phyloP scores from a whole-genome alignment of 2,888 invertebrate species.

The Horisme vitalbata region DNA sequence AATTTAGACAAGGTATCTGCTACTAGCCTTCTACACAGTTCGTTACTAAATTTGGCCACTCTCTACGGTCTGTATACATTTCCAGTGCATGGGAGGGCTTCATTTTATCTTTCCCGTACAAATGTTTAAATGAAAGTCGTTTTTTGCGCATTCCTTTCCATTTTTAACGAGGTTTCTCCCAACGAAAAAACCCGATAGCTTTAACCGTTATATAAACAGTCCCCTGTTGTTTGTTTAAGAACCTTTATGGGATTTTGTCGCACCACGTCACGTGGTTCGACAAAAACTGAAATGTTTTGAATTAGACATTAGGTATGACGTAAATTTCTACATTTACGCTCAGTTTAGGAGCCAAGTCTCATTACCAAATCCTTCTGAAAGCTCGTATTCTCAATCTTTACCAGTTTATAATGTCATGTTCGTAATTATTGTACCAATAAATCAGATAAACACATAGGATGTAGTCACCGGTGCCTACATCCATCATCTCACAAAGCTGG shows the following conservation, averaged over 20 bases:
- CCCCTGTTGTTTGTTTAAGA: slow-evolving; percentile 49
- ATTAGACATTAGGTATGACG: slow-evolving; percentile 5
- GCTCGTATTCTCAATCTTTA: too few relatives aligned
- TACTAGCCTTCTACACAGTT: slow-evolving; percentile 41
- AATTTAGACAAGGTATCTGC: too few relatives aligned
- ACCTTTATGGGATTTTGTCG: slow-evolving; percentile 40
- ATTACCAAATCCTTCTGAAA: too few relatives aligned
- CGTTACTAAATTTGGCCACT: slow-evolving; percentile 49
- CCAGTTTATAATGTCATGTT: slow-evolving; percentile 55
- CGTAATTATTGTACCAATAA: slow-evolving; percentile 61
- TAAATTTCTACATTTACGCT: too few relatives aligned
- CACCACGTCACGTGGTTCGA: slow-evolving; percentile 18
- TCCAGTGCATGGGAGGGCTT: slow-evolving; percentile 55
- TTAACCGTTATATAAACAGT: slow-evolving; percentile 69
- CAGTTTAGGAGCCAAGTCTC: too few relatives aligned
- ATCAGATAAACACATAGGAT: slow-evolving; percentile 60
- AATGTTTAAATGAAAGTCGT: slow-evolving; percentile 66
- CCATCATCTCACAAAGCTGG: slow-evolving; percentile 46
- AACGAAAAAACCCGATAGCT: slow-evolving; percentile 61
- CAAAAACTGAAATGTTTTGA: slow-evolving; percentile 7
- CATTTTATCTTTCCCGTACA: slow-evolving; percentile 60
- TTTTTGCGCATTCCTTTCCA: slow-evolving; percentile 66
- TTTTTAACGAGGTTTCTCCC: slow-evolving; percentile 64
- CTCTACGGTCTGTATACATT: slow-evolving; percentile 63
- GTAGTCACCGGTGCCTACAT: slow-evolving; percentile 28